phyloP scores from a whole-genome alignment of 2,888 invertebrate genomes.

The Euclidia mi region DNA sequence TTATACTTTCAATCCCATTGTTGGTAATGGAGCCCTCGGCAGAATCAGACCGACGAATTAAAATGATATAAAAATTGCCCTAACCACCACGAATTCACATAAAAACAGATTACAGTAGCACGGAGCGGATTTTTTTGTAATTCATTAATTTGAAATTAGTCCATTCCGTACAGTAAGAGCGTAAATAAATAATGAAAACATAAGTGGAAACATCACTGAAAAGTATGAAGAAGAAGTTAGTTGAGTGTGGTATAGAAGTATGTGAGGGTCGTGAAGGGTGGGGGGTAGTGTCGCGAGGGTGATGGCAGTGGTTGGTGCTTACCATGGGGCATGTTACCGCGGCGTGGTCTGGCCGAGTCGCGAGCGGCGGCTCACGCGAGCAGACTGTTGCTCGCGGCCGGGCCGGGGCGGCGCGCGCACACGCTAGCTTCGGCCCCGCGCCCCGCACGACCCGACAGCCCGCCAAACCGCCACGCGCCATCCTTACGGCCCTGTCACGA shows the following conservation, averaged over 20 bases:
- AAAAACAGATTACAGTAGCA: slow-evolving; percentile 27
- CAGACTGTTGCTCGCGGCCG: slow-evolving; percentile 88
- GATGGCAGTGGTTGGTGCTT: slow-evolving; percentile 71
- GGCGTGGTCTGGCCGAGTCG: slow-evolving; percentile 71
- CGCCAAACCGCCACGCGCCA: slow-evolving; percentile 65
- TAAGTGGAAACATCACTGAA: slow-evolving; percentile 76
- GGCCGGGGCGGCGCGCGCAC: slow-evolving; percentile 81
- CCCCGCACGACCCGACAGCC: slow-evolving; percentile 57
- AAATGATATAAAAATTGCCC: slow-evolving; percentile 47
- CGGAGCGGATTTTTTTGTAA: slow-evolving; percentile 30
- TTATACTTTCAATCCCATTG: slow-evolving; percentile 64
- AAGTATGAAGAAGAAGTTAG: slow-evolving; percentile 54
- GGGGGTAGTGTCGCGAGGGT: slow-evolving; percentile 53
- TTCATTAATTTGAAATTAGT: slow-evolving; percentile 62
- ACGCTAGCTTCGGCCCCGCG: slow-evolving; percentile 55
- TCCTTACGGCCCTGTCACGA: too few relatives aligned
- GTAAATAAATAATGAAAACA: slow-evolving; percentile 83
- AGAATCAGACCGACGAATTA: slow-evolving; percentile 42
- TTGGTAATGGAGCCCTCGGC: slow-evolving; percentile 60
- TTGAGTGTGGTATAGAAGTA: slow-evolving; percentile 26
- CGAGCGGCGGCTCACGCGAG: slow-evolving; percentile 82
- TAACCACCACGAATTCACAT: slow-evolving; percentile 46
- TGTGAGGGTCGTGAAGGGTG: slow-evolving; percentile 27
- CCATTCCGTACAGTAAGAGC: slow-evolving; percentile 56
- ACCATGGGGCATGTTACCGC: slow-evolving; percentile 84